Conservation (phyloP, 2,113 vertebrate genomes). For the Anoura caudifer region DNA sequence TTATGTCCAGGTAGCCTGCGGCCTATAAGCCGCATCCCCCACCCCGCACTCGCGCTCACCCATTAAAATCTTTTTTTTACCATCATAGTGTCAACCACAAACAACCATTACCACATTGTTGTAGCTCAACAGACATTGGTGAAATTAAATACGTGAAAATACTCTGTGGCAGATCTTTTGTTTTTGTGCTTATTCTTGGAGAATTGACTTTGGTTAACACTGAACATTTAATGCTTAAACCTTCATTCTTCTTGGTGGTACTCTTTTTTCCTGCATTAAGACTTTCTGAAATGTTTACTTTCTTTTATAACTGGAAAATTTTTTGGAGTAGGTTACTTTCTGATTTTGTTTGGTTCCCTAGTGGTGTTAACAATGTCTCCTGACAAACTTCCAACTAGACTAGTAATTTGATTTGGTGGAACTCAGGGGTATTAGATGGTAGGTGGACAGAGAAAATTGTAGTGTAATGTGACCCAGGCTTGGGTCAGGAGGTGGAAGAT, state of each 20-base stretch:
- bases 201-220: background rate
- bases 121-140: background rate
- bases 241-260: background rate
- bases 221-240: background rate
- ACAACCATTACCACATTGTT: background rate
- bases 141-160: background rate
- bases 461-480: background rate
- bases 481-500: background rate
- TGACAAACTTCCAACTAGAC: background rate
- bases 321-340: background rate
- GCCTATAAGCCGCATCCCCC: no score
- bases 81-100: background rate
- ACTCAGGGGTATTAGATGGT: background rate
- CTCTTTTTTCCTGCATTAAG: background rate
- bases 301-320: background rate
- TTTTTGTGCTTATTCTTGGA: background rate
- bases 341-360: conserved; percentile 14
- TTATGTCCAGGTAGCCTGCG: background rate
- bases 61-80: background rate
- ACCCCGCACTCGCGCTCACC: rapidly evolving
- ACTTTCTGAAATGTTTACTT: conserved; percentile 6
- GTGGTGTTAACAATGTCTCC: conserved; percentile 1
- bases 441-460: background rate
- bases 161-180: background rate
- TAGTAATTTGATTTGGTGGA: conserved; percentile 20